phyloP scores from a whole-genome alignment of 1,140 invertebrate genomes.

The honey bee (Apis mellifera) region Amel_HAv3.1 CM009942.2:8819001-8819500 shows the following conservation, averaged over 20 bases:
- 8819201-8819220: conserved; percentile 10
- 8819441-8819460: too few relatives aligned
- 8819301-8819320: conserved; percentile 47
- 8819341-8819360: conserved; percentile 23
- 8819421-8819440: too few relatives aligned
- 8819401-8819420: too few relatives aligned
- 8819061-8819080: too few relatives aligned
- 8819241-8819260: conserved; percentile 46
- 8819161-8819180: not conserved
- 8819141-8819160: not conserved
- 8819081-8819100: too few relatives aligned
- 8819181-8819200: not conserved
- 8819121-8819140: not conserved
- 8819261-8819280: conserved; percentile 43
- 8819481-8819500: too few relatives aligned
- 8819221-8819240: conserved; percentile 35
- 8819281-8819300: conserved; percentile 46
- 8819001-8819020: not conserved
- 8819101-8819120: not conserved
- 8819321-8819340: conserved; percentile 27
- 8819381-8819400: too few relatives aligned
- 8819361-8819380: not conserved
- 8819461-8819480: too few relatives aligned
- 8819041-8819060: too few relatives aligned
- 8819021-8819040: not conserved